Evolutionary conservation across 1,140 invertebrate genomes (phyloP).

Genomic region (Drosophila yakuba): DNA sequence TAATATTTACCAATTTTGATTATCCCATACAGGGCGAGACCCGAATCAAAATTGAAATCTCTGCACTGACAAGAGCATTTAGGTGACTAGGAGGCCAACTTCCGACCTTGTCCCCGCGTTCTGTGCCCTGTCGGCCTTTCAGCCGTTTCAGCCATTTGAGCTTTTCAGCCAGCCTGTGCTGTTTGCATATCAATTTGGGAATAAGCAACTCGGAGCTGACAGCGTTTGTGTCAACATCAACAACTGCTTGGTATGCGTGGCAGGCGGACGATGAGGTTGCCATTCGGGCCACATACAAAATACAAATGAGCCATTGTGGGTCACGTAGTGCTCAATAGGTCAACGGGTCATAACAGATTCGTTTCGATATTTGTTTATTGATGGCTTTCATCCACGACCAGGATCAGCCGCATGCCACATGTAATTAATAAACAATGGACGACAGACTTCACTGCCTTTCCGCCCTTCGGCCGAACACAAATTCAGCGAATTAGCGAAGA

Average conservation of each 20-base stretch:
- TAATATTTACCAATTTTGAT: slow-evolving; percentile 20
- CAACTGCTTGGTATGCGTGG: slow-evolving; percentile 70
- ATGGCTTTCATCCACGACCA: slow-evolving; percentile 6
- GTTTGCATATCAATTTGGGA: slow-evolving; percentile 76
- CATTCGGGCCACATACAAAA: slow-evolving; percentile 72
- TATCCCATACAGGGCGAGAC: slow-evolving; percentile 7
- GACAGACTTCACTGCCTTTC: neutral
- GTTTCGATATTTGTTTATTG: slow-evolving; percentile 41
- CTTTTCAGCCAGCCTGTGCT: slow-evolving; percentile 31
- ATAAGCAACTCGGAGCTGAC: slow-evolving; percentile 52
- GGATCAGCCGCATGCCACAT: neutral
- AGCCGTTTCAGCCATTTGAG: neutral
- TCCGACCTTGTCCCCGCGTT: slow-evolving; percentile 13
- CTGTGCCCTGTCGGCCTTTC: slow-evolving; percentile 6
- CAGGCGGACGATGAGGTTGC: slow-evolving; percentile 63
- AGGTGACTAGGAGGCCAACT: slow-evolving; percentile 15
- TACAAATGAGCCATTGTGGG: slow-evolving; percentile 77
- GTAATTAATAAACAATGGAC: slow-evolving; percentile 54
- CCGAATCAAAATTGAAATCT: slow-evolving; percentile 72
- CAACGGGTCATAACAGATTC: slow-evolving; percentile 67
- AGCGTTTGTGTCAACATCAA: slow-evolving; percentile 28
- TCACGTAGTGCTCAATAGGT: slow-evolving; percentile 69
- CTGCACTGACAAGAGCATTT: slow-evolving; percentile 40
- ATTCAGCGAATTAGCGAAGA: slow-evolving; percentile 63
- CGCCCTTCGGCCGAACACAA: slow-evolving; percentile 9